Percentiles rank a stretch among this genome's conserved stretches.
phyloP scores from a whole-genome alignment of 1,140 invertebrate genomes.

The Lanistes nyassanus region DNA sequence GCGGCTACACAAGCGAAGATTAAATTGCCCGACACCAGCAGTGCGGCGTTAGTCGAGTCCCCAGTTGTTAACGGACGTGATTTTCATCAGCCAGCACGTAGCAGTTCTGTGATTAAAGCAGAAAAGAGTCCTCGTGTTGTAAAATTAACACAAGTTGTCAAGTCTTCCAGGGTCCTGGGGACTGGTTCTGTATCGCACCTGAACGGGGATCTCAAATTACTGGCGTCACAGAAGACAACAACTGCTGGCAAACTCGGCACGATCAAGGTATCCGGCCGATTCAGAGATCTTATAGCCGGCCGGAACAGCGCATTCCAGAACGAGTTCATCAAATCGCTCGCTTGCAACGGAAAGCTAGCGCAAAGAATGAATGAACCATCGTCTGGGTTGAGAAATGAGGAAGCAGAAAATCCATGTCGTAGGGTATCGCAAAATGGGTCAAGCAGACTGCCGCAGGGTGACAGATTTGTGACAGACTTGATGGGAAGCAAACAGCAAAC shows the following conservation, averaged over 20 bases:
- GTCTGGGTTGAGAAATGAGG: constrained; percentile 12
- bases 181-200: background rate
- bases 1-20: constrained; percentile 53
- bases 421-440: constrained; percentile 14
- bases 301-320: constrained; percentile 13
- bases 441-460: constrained; percentile 4
- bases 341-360: background rate
- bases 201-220: constrained; percentile 13
- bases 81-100: constrained; percentile 1
- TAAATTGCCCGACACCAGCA: constrained; percentile 45
- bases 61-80: constrained; percentile 30
- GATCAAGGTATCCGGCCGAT: constrained; percentile 5
- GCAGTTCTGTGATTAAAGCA: background rate
- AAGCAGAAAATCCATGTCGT: constrained; percentile 15
- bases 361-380: constrained; percentile 31
- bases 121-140: no score
- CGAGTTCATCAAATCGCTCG: constrained; percentile 25
- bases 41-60: constrained; percentile 33
- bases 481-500: no score
- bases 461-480: background rate
- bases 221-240: constrained; percentile 1
- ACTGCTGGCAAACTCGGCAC: background rate
- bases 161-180: background rate
- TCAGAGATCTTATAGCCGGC: background rate
- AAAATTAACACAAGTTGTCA: constrained; percentile 13